phyloP scores from a whole-genome alignment of 1,140 invertebrate genomes.

The Branchinecta lynchi region DNA sequence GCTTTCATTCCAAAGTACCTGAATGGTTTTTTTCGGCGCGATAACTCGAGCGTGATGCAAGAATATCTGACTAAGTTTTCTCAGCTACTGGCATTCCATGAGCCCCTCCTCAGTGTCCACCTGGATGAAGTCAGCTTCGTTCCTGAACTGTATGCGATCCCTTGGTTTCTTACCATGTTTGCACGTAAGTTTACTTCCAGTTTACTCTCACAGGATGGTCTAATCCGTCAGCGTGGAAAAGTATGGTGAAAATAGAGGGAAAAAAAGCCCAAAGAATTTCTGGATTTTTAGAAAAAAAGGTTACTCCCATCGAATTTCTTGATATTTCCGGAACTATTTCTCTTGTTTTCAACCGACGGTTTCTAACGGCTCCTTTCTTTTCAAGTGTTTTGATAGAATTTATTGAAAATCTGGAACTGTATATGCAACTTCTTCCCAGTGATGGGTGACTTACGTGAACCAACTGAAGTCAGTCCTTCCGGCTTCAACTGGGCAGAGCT shows the following conservation, averaged over 20 bases:
- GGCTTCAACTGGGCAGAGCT: too few species aligned
- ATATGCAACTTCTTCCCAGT: too few species aligned
- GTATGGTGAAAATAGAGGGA: not conserved
- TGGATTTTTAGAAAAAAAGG: too few species aligned
- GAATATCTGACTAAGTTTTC: constrained; percentile 95
- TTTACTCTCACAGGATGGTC: not conserved
- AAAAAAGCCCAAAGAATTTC: too few species aligned
- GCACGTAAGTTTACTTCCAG: constrained; percentile 62
- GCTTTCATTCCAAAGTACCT: constrained; percentile 93
- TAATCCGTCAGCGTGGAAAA: constrained; percentile 10
- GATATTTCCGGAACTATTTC: too few species aligned
- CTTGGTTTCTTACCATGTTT: constrained; percentile 99
- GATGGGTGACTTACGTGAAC: too few species aligned
- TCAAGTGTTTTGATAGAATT: too few species aligned
- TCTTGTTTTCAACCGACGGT: too few species aligned
- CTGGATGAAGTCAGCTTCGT: constrained; percentile 84
- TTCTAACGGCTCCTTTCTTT: too few species aligned
- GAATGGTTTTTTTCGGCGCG: constrained; percentile 95
- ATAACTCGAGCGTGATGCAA: constrained; percentile 91
- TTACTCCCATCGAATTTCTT: too few species aligned
- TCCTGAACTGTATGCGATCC: constrained; percentile 97
- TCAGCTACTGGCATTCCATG: constrained; percentile 87
- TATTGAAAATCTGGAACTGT: too few species aligned
- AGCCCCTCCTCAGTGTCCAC: constrained; percentile 80
- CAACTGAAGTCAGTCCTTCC: too few species aligned